Evolutionary conservation across 2,888 invertebrate species (phyloP).

Genomic region (Arrhopalites spinosus): DNA sequence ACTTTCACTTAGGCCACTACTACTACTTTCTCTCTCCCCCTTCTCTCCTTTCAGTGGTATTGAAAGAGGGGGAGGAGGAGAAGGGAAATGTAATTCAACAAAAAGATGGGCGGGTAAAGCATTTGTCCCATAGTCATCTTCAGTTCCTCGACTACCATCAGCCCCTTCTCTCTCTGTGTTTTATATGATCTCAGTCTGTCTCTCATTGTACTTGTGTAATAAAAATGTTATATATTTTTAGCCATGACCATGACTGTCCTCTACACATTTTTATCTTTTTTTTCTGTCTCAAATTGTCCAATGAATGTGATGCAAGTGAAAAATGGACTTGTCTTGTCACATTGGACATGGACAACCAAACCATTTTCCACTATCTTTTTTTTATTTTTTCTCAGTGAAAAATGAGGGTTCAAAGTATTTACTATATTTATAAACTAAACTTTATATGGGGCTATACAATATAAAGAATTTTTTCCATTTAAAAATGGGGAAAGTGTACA

Average conservation of each 20-base stretch:
- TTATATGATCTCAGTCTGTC: neutral
- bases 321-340: neutral
- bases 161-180: slow-evolving; percentile 14
- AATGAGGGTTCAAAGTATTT: too few species aligned
- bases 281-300: neutral
- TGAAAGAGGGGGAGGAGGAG: neutral
- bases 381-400: too few species aligned
- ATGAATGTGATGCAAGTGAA: neutral
- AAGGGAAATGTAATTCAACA: slow-evolving; percentile 17
- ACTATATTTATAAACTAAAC: too few species aligned
- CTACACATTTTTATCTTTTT: neutral
- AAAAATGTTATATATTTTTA: slow-evolving; percentile 1
- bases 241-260: neutral
- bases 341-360: slow-evolving; percentile 7
- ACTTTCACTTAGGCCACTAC: neutral
- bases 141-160: neutral
- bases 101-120: slow-evolving; percentile 32
- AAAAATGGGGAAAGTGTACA: too few species aligned
- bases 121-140: slow-evolving; percentile 36
- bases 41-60: neutral
- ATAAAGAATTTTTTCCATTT: too few species aligned
- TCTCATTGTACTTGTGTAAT: neutral
- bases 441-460: too few species aligned
- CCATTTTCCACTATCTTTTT: too few species aligned
- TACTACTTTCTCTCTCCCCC: neutral